Percentiles rank a stretch among this genome's conserved stretches.
phyloP scores from a whole-genome alignment of 2,113 vertebrate genomes.

The Grammomys surdaster region DNA sequence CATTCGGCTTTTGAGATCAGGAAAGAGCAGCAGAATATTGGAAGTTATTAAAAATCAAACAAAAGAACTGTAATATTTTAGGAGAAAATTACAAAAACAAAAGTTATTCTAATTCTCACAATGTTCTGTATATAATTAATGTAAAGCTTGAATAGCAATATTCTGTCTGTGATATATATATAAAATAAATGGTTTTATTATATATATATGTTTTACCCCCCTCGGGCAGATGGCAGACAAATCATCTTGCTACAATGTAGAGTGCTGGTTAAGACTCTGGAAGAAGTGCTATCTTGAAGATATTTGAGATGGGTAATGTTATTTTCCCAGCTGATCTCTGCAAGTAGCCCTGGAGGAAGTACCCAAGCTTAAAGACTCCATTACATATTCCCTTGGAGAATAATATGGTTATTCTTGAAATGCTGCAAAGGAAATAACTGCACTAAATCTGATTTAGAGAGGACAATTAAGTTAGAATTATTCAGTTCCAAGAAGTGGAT shows the following conservation, averaged over 20 bases:
- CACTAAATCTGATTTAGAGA: slow-evolving; percentile 79
- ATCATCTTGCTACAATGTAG: background rate
- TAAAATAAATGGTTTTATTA: too few species aligned
- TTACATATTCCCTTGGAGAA: slow-evolving; percentile 73
- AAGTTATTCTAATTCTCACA: background rate
- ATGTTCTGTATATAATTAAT: background rate
- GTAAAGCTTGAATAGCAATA: background rate
- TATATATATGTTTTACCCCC: background rate
- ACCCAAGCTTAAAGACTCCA: slow-evolving; percentile 56
- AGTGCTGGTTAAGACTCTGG: background rate
- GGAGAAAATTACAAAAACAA: background rate
- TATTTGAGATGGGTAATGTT: slow-evolving; percentile 38
- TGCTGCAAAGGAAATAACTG: slow-evolving; percentile 74
- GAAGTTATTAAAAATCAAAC: background rate
- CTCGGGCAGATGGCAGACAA: background rate
- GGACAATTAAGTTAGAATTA: slow-evolving; percentile 80
- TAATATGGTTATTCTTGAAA: slow-evolving; percentile 77
- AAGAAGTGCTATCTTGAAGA: slow-evolving; percentile 39
- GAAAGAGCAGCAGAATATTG: background rate
- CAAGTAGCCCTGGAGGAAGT: slow-evolving; percentile 60
- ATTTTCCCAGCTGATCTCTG: slow-evolving; percentile 49
- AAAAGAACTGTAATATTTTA: background rate
- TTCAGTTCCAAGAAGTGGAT: slow-evolving; percentile 74
- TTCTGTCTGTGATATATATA: background rate
- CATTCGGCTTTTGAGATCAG: background rate